A percentile compares a stretch with the other conserved stretches of the same genome.
Evolutionary conservation across 2,113 vertebrate species (phyloP).

Genomic region (Carlito syrichta): DNA sequence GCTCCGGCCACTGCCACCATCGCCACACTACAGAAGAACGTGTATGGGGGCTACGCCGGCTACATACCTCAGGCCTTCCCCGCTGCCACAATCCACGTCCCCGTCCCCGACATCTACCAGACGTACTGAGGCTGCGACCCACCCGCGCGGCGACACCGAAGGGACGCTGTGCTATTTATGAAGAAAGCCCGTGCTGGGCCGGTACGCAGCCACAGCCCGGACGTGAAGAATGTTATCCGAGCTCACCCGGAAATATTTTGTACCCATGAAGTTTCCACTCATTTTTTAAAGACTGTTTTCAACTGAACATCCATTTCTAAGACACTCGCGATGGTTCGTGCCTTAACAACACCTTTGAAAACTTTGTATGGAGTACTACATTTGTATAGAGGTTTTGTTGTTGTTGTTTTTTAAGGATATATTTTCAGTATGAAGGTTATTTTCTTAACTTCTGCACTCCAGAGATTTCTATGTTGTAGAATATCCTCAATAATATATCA

Average conservation of each 20-base stretch:
- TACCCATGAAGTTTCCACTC: constrained; percentile 85
- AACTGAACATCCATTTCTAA: constrained; percentile 83
- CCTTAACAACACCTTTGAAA: constrained; percentile 73
- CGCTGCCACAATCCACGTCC: constrained; percentile 90
- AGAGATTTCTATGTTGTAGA: constrained; percentile 88
- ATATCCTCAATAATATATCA: constrained; percentile 87
- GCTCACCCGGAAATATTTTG: constrained; percentile 80
- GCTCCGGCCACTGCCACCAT: constrained; percentile 89
- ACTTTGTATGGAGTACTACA: constrained; percentile 71
- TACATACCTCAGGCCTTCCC: constrained; percentile 96
- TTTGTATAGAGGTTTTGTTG: constrained; percentile 78
- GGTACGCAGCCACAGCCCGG: constrained; percentile 51
- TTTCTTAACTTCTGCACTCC: constrained; percentile 88
- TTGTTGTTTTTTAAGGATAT: constrained; percentile 83
- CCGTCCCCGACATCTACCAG: constrained; percentile 95
- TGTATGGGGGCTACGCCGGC: constrained; percentile 89
- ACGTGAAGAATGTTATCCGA: constrained; percentile 79
- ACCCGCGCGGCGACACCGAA: constrained; percentile 75
- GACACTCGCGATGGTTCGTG: constrained; percentile 68
- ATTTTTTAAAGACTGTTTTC: constrained; percentile 82
- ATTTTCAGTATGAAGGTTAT: constrained; percentile 90
- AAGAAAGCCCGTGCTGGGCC: constrained; percentile 81
- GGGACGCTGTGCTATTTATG: constrained; percentile 93
- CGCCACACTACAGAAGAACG: constrained; percentile 96
- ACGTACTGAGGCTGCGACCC: constrained; percentile 88